Evolutionary conservation across 2,113 vertebrate species (phyloP).

Genomic region (Acrocephalus kingi): DNA sequence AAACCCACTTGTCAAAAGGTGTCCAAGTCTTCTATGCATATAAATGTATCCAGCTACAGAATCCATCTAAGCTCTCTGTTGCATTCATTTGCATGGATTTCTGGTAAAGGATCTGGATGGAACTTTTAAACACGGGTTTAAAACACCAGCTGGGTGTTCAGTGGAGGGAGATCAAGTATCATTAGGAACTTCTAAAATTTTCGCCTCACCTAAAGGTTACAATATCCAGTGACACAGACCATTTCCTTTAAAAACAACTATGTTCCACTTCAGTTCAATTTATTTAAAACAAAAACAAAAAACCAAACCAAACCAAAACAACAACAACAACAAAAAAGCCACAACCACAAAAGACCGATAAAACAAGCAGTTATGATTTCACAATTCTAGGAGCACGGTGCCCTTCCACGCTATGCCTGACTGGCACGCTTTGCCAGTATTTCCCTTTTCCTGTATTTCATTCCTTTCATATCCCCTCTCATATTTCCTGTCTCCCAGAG

Average conservation of each 20-base stretch:
- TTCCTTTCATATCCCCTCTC: neutral
- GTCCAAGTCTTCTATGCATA: neutral
- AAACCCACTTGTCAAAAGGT: neutral
- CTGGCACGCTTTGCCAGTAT: neutral
- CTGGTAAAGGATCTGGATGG: neutral
- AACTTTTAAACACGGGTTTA: neutral
- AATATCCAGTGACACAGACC: neutral
- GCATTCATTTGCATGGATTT: rapidly evolving
- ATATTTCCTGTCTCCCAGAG: neutral
- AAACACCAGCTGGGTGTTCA: neutral
- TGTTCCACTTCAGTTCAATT: neutral
- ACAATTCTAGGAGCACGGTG: neutral
- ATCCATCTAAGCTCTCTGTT: neutral
- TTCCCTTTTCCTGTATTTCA: neutral
- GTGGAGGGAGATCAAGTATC: neutral
- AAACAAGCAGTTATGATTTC: neutral
- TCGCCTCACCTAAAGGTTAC: neutral
- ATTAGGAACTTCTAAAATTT: neutral
- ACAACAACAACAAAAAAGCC: neutral
- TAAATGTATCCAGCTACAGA: neutral
- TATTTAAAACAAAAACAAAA: neutral
- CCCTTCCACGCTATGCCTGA: rapidly evolving
- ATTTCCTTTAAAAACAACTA: neutral
- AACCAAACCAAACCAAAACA: neutral
- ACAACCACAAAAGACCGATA: neutral